Conservation (phyloP, 2,888 invertebrate species). For the Tetranychus piercei region DNA sequence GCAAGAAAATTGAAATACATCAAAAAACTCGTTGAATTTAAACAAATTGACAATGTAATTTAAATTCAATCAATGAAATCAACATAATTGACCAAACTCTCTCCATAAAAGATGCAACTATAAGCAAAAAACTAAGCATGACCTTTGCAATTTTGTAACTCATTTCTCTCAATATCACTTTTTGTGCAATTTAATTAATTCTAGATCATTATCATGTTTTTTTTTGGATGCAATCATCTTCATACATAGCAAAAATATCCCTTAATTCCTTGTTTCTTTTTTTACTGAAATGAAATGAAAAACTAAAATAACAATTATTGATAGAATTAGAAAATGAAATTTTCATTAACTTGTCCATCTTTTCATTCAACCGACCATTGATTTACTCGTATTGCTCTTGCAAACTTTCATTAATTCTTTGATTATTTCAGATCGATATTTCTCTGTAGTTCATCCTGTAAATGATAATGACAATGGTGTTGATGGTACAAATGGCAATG, state of each 20-base stretch:
- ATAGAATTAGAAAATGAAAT: neutral
- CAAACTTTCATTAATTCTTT: neutral
- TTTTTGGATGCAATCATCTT: neutral
- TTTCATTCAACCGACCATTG: neutral
- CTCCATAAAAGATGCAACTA: neutral
- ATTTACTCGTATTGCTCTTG: neutral
- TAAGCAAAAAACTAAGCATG: neutral
- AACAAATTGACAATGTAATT: too few relatives aligned
- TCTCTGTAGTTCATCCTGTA: conserved; percentile 25
- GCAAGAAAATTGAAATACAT: too few relatives aligned
- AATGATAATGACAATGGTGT: neutral
- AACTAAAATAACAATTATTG: neutral
- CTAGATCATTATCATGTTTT: neutral
- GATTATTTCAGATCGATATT: conserved; percentile 23
- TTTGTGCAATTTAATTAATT: neutral
- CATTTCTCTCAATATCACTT: neutral
- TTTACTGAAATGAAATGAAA: neutral
- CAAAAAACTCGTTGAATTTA: too few relatives aligned
- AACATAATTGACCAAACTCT: neutral
- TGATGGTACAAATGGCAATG: neutral
- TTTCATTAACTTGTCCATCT: neutral
- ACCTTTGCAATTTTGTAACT: neutral
- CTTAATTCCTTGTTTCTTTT: neutral
- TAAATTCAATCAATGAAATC: too few relatives aligned
- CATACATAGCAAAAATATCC: neutral